Conservation (phyloP, 2,797 vertebrate genomes). For the Pteropus rufus region DNA sequence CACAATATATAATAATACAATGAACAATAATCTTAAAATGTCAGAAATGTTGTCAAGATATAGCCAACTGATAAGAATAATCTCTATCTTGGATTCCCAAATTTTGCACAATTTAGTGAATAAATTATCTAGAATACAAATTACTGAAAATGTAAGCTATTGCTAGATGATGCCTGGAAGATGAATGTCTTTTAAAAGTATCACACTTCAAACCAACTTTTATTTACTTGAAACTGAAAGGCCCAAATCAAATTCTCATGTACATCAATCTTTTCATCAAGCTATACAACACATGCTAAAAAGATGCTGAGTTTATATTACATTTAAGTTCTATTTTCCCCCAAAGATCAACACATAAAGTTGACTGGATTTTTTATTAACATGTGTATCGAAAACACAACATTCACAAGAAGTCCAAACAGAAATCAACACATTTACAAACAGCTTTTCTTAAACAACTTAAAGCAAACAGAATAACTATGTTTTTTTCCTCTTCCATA, state of each 20-base stretch:
- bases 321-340: not conserved
- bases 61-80: not conserved
- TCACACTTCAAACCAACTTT: not conserved
- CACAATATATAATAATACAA: not conserved
- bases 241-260: not conserved
- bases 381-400: not conserved
- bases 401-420: not conserved
- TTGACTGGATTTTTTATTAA: not conserved
- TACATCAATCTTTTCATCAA: not conserved
- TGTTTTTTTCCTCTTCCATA: not conserved
- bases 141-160: not conserved
- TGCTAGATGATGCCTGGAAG: not conserved
- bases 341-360: not conserved
- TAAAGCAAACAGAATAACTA: not conserved
- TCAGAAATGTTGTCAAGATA: not conserved
- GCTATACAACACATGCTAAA: not conserved
- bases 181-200: not conserved
- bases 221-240: slow-evolving; percentile 6
- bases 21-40: not conserved
- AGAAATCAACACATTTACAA: slow-evolving; percentile 35
- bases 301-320: not conserved
- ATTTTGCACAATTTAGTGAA: slow-evolving; percentile 12
- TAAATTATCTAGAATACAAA: not conserved
- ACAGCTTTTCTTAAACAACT: slow-evolving; percentile 43
- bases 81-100: not conserved